These are phyloP conservation scores for Enteromius anoplus DNA, from an alignment of 2,797 vertebrate species.

Conservation along the genomic window DNA sequence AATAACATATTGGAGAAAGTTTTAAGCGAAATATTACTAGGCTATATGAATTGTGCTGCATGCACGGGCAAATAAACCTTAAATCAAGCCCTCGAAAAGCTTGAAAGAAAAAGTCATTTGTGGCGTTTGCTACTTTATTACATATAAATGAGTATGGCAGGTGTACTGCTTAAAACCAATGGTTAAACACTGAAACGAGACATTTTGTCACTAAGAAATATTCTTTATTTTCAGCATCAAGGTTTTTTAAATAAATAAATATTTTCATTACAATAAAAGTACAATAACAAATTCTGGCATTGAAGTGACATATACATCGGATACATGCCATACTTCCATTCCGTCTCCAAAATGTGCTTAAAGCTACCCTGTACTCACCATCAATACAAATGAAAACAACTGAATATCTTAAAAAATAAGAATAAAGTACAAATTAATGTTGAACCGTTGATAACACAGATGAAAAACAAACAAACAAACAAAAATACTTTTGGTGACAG, in stretches of 20 bases:
- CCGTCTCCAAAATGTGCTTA: constrained; percentile 69
- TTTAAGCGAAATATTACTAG: neutral
- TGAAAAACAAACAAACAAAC: no score
- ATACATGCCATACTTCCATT: constrained; percentile 61
- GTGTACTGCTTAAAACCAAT: neutral
- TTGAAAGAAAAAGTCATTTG: neutral
- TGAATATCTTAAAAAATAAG: constrained; percentile 18
- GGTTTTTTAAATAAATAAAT: constrained; percentile 99
- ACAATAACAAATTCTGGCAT: constrained; percentile 74
- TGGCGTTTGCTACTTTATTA: neutral
- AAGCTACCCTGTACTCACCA: constrained; percentile 71
- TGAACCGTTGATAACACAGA: constrained; percentile 42
- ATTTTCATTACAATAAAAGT: constrained; percentile 83
- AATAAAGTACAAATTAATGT: constrained; percentile 64
- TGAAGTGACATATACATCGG: constrained; percentile 61
- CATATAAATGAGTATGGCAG: neutral
- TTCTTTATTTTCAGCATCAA: constrained; percentile 81
- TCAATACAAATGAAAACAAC: constrained; percentile 71
- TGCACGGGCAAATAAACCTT: neutral
- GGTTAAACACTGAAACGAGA: constrained; percentile 53
- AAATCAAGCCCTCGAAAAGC: neutral
- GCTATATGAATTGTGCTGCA: neutral
- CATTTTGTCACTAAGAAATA: constrained; percentile 75
- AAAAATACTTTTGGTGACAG: constrained; percentile 34
- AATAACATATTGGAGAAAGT: neutral